Evolutionary conservation across 2,797 vertebrate species (phyloP).

Genomic region (Chromis chromis): DNA sequence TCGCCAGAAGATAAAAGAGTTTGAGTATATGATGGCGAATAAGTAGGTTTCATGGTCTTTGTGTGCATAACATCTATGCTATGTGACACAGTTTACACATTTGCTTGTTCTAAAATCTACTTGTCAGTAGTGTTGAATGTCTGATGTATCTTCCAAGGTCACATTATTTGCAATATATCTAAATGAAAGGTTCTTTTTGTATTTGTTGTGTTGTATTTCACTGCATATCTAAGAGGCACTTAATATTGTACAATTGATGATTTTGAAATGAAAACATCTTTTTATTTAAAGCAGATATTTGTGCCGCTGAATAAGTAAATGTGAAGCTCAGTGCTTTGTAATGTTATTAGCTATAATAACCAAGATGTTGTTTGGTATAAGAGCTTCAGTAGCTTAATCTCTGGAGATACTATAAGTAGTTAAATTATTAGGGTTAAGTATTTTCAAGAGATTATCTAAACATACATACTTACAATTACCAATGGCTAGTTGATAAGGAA

Average conservation of each 20-base stretch:
- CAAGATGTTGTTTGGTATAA: constrained; percentile 34
- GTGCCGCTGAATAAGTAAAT: constrained; percentile 35
- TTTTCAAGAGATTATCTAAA: not conserved
- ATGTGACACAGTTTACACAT: constrained; percentile 6
- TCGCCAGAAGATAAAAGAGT: constrained; percentile 92
- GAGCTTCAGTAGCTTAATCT: constrained; percentile 14
- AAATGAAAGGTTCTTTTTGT: no score
- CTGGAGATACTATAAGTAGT: constrained; percentile 9
- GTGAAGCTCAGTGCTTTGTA: constrained; percentile 47
- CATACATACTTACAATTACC: not conserved
- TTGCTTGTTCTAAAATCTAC: constrained; percentile 13
- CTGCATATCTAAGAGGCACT: not conserved
- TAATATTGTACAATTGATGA: not conserved
- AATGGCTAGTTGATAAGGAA: not conserved
- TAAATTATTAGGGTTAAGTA: not conserved
- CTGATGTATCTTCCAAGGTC: not conserved
- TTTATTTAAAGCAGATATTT: constrained; percentile 30
- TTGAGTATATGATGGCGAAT: constrained; percentile 90
- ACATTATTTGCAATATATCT: not conserved
- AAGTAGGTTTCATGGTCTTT: constrained; percentile 29
- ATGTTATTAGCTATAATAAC: constrained; percentile 39
- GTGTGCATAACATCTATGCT: not conserved
- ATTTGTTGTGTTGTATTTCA: not conserved
- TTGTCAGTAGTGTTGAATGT: not conserved
- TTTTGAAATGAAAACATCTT: constrained; percentile 21